Evolutionary conservation across 2,113 vertebrate species (phyloP).

Genomic region (Motacilla tschutschensis): DNA sequence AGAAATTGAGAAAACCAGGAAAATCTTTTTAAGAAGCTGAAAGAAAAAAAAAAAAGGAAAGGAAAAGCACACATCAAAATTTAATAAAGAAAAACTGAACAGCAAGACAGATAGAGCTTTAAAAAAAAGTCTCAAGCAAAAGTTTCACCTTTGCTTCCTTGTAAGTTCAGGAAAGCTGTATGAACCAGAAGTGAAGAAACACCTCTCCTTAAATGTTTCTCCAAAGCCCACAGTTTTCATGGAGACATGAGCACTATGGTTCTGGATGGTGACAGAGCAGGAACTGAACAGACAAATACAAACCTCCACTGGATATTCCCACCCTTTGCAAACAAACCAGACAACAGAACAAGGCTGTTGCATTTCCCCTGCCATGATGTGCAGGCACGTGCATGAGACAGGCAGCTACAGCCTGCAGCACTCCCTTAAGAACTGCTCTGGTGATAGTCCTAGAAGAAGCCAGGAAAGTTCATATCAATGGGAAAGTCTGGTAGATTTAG

Average conservation of each 20-base stretch:
- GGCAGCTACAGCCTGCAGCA: not conserved
- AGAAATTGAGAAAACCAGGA: not conserved
- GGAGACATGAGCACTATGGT: not conserved
- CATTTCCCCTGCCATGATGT: not conserved
- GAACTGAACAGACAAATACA: not conserved
- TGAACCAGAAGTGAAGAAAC: not conserved
- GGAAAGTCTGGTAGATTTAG: not conserved
- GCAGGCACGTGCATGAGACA: accelerated
- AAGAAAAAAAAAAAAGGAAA: not conserved
- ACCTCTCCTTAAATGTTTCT: not conserved
- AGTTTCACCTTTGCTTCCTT: not conserved
- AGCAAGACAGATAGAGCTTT: not conserved
- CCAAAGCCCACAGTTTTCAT: not conserved
- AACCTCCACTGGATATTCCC: not conserved
- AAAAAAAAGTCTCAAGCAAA: not conserved
- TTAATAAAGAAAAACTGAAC: not conserved
- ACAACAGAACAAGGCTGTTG: not conserved
- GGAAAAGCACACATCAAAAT: not conserved
- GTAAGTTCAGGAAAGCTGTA: not conserved
- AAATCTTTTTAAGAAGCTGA: not conserved
- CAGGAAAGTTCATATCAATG: not conserved
- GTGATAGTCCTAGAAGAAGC: not conserved
- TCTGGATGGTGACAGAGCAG: not conserved
- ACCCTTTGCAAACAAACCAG: not conserved
- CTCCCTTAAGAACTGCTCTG: not conserved